Conservation (phyloP, 2,113 vertebrate genomes). For the Phasianus colchicus region DNA sequence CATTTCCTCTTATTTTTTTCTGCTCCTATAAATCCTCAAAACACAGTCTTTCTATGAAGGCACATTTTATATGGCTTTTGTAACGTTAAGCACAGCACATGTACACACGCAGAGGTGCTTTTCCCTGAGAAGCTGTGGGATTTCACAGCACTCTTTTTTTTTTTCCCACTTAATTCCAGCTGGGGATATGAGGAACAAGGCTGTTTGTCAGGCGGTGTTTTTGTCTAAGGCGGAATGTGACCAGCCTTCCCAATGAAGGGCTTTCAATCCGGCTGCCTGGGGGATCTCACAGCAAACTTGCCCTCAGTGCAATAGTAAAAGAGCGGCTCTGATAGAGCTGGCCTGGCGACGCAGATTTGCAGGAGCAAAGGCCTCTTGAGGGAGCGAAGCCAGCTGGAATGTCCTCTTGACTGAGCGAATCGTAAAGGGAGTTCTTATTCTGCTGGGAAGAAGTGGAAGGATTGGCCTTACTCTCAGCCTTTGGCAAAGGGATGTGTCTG, state of each 20-base stretch:
- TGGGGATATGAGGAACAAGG: not conserved
- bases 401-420: slow-evolving; percentile 49
- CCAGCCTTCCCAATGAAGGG: slow-evolving; percentile 19
- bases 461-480: slow-evolving; percentile 10
- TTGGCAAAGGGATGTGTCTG: not conserved
- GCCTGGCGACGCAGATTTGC: not conserved
- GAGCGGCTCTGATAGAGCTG: not conserved
- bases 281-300: not conserved
- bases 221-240: slow-evolving; percentile 48
- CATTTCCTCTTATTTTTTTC: not conserved
- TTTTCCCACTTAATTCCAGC: not conserved
- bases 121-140: not conserved
- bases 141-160: not conserved
- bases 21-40: not conserved
- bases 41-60: not conserved
- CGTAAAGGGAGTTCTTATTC: slow-evolving; percentile 41
- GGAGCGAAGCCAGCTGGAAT: slow-evolving; percentile 49
- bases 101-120: not conserved
- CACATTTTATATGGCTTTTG: not conserved
- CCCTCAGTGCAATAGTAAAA: not conserved
- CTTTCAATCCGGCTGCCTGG: slow-evolving; percentile 39
- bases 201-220: slow-evolving; percentile 18
- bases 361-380: not conserved
- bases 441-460: slow-evolving; percentile 46
- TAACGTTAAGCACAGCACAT: not conserved